Percentiles rank a stretch among this genome's conserved stretches.
Evolutionary conservation across 2,888 invertebrate genomes (phyloP).

Genomic region (Cryptops parisi): DNA sequence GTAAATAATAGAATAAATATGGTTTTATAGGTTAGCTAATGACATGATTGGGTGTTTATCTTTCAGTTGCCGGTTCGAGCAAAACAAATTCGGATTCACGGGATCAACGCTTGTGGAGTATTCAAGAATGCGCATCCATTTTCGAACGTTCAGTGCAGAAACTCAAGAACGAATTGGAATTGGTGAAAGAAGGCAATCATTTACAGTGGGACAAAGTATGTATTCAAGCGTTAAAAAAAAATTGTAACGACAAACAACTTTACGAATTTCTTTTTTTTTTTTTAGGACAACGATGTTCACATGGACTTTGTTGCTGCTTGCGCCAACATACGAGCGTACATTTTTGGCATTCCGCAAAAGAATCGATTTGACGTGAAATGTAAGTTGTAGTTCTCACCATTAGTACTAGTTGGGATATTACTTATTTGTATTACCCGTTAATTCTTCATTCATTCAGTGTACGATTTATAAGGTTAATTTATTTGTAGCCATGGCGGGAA

Average conservation of each 20-base stretch:
- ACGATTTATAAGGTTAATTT: constrained; percentile 8
- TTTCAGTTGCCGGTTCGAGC: constrained; percentile 19
- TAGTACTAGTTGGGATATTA: too few species aligned
- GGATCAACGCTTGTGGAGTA: constrained; percentile 65
- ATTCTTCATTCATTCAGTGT: too few species aligned
- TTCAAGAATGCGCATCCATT: constrained; percentile 55
- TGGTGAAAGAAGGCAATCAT: constrained; percentile 41
- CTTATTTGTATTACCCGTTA: too few species aligned
- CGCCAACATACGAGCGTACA: constrained; percentile 78
- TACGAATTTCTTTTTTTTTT: not conserved
- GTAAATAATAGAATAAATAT: too few species aligned
- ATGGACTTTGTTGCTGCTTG: constrained; percentile 96
- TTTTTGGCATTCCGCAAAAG: constrained; percentile 76
- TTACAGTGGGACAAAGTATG: constrained; percentile 80
- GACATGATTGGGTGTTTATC: too few species aligned
- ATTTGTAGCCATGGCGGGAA: constrained; percentile 84
- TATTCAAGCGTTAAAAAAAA: not conserved
- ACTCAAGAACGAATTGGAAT: constrained; percentile 38
- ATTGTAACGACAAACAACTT: not conserved
- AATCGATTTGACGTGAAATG: constrained; percentile 91
- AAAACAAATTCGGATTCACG: constrained; percentile 38
- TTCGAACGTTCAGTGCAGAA: constrained; percentile 51
- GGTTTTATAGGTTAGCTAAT: too few species aligned
- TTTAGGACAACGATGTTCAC: constrained; percentile 63
- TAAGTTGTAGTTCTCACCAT: too few species aligned